phyloP scores from a whole-genome alignment of 2,113 vertebrate genomes.

The Catagonus wagneri region DNA sequence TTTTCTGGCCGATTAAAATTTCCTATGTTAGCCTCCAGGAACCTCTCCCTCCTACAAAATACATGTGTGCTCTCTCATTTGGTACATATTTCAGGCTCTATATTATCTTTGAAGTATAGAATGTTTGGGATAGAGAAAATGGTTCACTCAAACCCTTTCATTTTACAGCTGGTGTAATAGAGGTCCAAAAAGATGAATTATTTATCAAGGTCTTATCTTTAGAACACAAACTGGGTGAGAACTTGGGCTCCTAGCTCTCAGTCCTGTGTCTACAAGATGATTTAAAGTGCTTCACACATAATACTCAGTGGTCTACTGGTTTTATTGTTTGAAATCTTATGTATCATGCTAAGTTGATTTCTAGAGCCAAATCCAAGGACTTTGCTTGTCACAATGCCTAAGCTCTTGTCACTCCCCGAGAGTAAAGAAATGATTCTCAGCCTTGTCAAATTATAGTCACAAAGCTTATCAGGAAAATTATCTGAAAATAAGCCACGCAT shows the following conservation, averaged over 20 bases:
- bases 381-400: background rate
- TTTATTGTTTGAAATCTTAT: slow-evolving; percentile 47
- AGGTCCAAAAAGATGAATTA: background rate
- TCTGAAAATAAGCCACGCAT: background rate
- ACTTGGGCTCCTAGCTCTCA: background rate
- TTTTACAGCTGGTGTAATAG: background rate
- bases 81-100: background rate
- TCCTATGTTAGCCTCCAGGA: background rate
- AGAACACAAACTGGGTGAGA: background rate
- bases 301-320: background rate
- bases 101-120: background rate
- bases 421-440: slow-evolving; percentile 34
- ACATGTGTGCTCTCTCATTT: background rate
- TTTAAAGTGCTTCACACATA: background rate
- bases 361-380: slow-evolving; percentile 23
- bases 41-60: background rate
- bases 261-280: background rate
- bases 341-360: background rate
- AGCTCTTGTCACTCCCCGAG: background rate
- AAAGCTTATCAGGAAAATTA: slow-evolving; percentile 6
- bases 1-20: background rate
- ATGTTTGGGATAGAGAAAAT: background rate
- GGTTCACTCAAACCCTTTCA: background rate
- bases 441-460: slow-evolving; percentile 31
- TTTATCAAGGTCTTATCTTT: background rate